These are phyloP conservation scores for Cephus spinipes DNA, from an alignment of 2,888 invertebrate genomes.

Conservation along the genomic window DNA sequence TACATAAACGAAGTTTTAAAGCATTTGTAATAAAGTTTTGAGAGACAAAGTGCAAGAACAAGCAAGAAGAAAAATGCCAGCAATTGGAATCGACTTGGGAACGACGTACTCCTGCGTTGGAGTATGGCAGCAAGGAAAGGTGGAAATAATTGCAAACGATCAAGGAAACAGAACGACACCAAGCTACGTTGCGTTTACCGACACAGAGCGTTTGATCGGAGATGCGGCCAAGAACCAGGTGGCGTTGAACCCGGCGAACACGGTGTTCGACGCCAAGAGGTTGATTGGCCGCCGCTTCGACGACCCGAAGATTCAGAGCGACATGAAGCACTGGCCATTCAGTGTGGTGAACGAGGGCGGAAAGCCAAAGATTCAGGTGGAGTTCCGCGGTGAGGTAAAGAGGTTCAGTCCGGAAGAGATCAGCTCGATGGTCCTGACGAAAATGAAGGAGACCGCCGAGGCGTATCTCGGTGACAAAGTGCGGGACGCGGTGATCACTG, in stretches of 20 bases:
- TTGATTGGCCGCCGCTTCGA: slow-evolving; percentile 76
- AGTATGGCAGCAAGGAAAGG: slow-evolving; percentile 84
- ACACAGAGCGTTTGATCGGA: slow-evolving; percentile 76
- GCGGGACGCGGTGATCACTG: slow-evolving; percentile 76
- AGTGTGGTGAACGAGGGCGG: slow-evolving; percentile 75
- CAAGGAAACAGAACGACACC: slow-evolving; percentile 87
- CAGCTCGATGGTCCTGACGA: slow-evolving; percentile 76
- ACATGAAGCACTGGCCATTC: slow-evolving; percentile 90
- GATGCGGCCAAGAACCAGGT: slow-evolving; percentile 81
- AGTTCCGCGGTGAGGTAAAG: slow-evolving; percentile 76
- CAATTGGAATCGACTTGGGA: slow-evolving; percentile 87
- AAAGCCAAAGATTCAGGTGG: slow-evolving; percentile 77
- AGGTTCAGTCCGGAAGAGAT: slow-evolving; percentile 78
- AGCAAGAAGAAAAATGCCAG: slow-evolving; percentile 64
- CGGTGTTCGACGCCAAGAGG: slow-evolving; percentile 76
- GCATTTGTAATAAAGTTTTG: no score
- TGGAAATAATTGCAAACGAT: slow-evolving; percentile 86
- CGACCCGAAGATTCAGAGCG: slow-evolving; percentile 80
- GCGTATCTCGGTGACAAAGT: slow-evolving; percentile 76
- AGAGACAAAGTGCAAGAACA: no score
- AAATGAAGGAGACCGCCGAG: slow-evolving; percentile 55
- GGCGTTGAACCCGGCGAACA: slow-evolving; percentile 80
- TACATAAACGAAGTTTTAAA: no score
- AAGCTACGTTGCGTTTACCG: slow-evolving; percentile 81
- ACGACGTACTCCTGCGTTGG: slow-evolving; percentile 90